Base-by-base conservation (phyloP, 1,140 invertebrate species). In the Pogonus chalceus region DNA sequence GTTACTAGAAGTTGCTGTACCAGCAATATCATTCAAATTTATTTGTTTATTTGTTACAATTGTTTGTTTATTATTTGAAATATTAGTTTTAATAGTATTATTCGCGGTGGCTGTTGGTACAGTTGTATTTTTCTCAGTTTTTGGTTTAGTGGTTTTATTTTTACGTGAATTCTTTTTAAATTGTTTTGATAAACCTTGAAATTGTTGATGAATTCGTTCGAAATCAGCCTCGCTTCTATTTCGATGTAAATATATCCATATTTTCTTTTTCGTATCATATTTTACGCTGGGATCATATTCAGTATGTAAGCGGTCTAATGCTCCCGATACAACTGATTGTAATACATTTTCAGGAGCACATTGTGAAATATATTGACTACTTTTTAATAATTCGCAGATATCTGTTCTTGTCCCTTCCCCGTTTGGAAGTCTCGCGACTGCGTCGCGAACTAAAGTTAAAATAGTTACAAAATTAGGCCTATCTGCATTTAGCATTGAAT, bases 391-490 rank as follows among this genome's bases (percentile, higher is more conserved):
- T 61, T 88, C 84, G 70, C 87, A 88, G 58, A 96, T 93, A 62
- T 96, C 92, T 2, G 86, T 82, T 22, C 92, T 72, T 0, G 92
- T 94, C 20, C 94, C 93, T 74, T 96, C 90, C 0, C 93, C 92
- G 70, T 92, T 96, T 0, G 94, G 93, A 53, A 97, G 73, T 39
- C 94, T 73, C 0, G 94, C 92, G 0, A 92, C 89, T 2, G 93
- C 90, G 76, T 97, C 93, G 35, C 92, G 74, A 9, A 97, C 91
- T 31, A 96, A 72, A 12, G 91, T 88, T 4, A 94, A 70, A 64
- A 96, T 92, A 3, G 91, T 92, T 10, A 95, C 92, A 71, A 87
- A 94, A 53, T 92, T 88, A 21, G 93, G 93, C 37, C 93, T 73
- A 65, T 90, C 85, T 2, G 85, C 81, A 0, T 85, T 82, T 49